Percentiles rank a stretch among this genome's conserved stretches.
Conservation (phyloP, 2,888 invertebrate genomes). For the Chrysomela aeneicollis region DNA sequence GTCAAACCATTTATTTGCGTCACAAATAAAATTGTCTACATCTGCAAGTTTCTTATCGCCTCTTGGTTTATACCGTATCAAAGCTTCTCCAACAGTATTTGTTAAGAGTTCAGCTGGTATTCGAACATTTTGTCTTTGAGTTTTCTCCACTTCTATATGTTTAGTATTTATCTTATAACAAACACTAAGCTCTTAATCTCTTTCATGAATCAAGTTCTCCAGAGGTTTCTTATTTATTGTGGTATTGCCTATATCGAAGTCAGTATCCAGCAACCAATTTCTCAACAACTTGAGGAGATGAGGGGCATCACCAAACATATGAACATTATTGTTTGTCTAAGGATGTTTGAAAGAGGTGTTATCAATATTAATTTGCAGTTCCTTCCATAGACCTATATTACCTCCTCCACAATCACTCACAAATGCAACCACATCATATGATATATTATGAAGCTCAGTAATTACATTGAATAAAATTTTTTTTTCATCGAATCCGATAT, state of each 20-base stretch:
- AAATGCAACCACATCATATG: constrained; percentile 48
- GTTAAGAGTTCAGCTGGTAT: constrained; percentile 45
- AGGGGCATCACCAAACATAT: constrained; percentile 39
- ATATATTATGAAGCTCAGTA: constrained; percentile 31
- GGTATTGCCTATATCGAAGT: constrained; percentile 39
- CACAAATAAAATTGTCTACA: constrained; percentile 25
- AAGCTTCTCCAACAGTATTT: constrained; percentile 42
- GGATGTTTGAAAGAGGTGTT: constrained; percentile 29
- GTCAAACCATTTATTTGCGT: constrained; percentile 45
- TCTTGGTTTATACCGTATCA: constrained; percentile 31
- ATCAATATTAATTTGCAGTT: constrained; percentile 13
- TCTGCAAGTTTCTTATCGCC: constrained; percentile 15
- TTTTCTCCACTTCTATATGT: constrained; percentile 38
- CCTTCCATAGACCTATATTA: constrained; percentile 48
- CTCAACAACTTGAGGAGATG: constrained; percentile 36
- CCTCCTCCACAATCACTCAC: constrained; percentile 48
- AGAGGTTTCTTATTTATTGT: constrained; percentile 34
- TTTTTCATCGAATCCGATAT: constrained; percentile 48
- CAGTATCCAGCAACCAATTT: constrained; percentile 39
- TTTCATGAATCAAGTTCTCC: constrained; percentile 20
- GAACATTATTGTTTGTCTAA: constrained; percentile 28
- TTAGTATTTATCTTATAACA: constrained; percentile 28
- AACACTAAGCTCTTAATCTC: constrained; percentile 27
- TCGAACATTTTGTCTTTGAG: constrained; percentile 41
- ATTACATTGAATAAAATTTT: constrained; percentile 42